Evolutionary conservation across 35 echinoderm and acorn worm species (phyloP).

Genomic region (Chiridota heheva): DNA sequence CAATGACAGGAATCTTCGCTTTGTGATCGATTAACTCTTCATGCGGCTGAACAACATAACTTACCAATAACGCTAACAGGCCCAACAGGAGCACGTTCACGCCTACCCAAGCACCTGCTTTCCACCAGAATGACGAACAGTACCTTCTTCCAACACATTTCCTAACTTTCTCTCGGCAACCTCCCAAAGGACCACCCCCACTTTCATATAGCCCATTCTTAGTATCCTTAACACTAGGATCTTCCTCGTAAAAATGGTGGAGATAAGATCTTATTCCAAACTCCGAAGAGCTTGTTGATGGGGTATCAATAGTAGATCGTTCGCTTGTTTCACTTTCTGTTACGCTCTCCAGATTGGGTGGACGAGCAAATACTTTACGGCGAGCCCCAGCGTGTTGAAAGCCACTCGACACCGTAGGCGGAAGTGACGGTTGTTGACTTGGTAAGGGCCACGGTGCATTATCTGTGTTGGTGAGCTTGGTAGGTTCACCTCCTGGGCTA

Average conservation of each 20-base stretch:
- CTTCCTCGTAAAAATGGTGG: slow-evolving; percentile 97
- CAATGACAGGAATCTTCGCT: slow-evolving; percentile 67
- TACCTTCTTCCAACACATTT: slow-evolving; percentile 5
- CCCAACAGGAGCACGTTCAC: slow-evolving; percentile 81
- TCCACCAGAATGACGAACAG: slow-evolving; percentile 92
- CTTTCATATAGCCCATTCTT: slow-evolving; percentile 47
- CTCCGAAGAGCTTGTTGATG: slow-evolving; percentile 62
- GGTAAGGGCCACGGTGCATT: no score
- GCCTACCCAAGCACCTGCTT: slow-evolving; percentile 94
- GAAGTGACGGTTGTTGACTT: no score
- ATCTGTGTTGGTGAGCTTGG: no score
- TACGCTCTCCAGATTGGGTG: slow-evolving; percentile 86
- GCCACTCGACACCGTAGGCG: no score
- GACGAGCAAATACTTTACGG: slow-evolving; percentile 73
- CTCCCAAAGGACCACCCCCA: slow-evolving; percentile 44
- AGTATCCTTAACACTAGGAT: slow-evolving; percentile 50
- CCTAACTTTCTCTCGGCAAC: slow-evolving; percentile 18
- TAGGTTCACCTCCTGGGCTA: no score
- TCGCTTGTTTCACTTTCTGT: slow-evolving; percentile 89
- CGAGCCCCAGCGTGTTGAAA: slow-evolving; percentile 38
- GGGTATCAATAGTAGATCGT: slow-evolving; percentile 52
- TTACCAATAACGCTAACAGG: slow-evolving; percentile 69
- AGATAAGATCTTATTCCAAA: slow-evolving; percentile 91
- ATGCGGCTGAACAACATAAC: slow-evolving; percentile 72
- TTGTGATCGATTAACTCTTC: slow-evolving; percentile 66